Evolutionary conservation across 2,888 invertebrate species (phyloP).

Genomic region (Mechanitis messenoides): DNA sequence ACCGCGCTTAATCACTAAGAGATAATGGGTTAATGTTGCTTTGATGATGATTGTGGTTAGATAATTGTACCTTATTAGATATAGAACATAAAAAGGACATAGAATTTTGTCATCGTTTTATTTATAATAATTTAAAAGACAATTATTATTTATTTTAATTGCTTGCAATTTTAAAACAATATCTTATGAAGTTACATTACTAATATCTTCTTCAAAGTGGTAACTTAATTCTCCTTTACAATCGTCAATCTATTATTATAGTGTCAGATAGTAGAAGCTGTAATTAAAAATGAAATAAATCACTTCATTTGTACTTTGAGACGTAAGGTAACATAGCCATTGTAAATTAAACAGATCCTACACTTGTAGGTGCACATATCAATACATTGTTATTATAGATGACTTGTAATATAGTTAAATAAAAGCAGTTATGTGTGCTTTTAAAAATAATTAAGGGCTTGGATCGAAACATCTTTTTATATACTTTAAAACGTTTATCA

Average conservation of each 20-base stretch:
- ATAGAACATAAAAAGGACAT: conserved; percentile 36
- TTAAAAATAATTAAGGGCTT: conserved; percentile 3
- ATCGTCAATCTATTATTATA: too few species aligned
- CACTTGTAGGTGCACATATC: conserved; percentile 26
- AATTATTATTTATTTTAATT: conserved; percentile 56
- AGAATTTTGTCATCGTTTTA: neutral
- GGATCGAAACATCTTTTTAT: neutral
- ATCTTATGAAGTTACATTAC: conserved; percentile 38
- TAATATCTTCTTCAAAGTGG: too few species aligned
- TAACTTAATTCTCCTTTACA: too few species aligned
- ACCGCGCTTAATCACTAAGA: conserved; percentile 66
- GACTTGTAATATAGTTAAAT: conserved; percentile 39
- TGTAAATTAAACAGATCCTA: conserved; percentile 25
- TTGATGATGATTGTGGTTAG: conserved; percentile 47
- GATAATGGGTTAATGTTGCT: conserved; percentile 64
- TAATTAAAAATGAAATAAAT: conserved; percentile 39
- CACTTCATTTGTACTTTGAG: conserved; percentile 30
- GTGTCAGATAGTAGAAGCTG: too few species aligned
- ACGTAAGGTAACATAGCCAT: conserved; percentile 25
- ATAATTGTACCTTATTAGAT: conserved; percentile 25
- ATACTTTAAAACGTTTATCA: conserved; percentile 3
- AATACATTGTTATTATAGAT: conserved; percentile 51
- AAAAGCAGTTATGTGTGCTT: conserved; percentile 13
- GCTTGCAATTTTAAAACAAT: conserved; percentile 58
- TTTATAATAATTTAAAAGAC: too few species aligned